phyloP scores from a whole-genome alignment of 1,140 invertebrate species.

The Galendromus occidentalis region DNA sequence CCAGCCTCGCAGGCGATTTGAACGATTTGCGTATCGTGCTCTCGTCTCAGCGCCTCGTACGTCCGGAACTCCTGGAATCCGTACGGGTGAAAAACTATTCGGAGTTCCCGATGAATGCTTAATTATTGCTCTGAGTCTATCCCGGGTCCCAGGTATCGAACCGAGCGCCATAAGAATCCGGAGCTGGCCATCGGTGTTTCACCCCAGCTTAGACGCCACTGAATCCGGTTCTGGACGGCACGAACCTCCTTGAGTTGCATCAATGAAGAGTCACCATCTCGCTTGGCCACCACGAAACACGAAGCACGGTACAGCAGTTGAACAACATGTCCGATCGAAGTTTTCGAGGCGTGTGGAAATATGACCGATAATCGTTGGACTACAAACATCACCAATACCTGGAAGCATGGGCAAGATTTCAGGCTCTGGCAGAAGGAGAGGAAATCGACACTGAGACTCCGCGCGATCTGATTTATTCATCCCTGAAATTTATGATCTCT shows the following conservation, averaged over 20 bases:
- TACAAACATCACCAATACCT: constrained; percentile 84
- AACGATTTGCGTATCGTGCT: constrained; percentile 95
- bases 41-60: constrained; percentile 72
- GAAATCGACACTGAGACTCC: too few relatives aligned
- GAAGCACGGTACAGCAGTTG: constrained; percentile 90
- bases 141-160: too few relatives aligned
- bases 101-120: not conserved
- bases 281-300: constrained; percentile 94
- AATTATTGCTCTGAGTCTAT: too few relatives aligned
- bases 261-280: constrained; percentile 86
- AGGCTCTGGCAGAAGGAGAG: too few relatives aligned
- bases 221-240: too few relatives aligned
- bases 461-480: too few relatives aligned
- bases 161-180: too few relatives aligned
- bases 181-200: too few relatives aligned
- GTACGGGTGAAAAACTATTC: not conserved
- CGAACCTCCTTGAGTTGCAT: constrained; percentile 92
- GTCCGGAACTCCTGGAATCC: constrained; percentile 57
- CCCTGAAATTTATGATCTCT: too few relatives aligned
- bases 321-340: constrained; percentile 94
- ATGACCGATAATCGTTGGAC: constrained; percentile 82
- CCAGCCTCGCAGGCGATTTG: constrained; percentile 94
- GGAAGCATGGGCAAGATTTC: not conserved
- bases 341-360: constrained; percentile 94
- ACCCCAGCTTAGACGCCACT: too few relatives aligned